Percentiles rank a stretch among this genome's conserved stretches.
phyloP scores from a whole-genome alignment of 2,113 vertebrate species.

The Camarhynchus parvulus region DNA sequence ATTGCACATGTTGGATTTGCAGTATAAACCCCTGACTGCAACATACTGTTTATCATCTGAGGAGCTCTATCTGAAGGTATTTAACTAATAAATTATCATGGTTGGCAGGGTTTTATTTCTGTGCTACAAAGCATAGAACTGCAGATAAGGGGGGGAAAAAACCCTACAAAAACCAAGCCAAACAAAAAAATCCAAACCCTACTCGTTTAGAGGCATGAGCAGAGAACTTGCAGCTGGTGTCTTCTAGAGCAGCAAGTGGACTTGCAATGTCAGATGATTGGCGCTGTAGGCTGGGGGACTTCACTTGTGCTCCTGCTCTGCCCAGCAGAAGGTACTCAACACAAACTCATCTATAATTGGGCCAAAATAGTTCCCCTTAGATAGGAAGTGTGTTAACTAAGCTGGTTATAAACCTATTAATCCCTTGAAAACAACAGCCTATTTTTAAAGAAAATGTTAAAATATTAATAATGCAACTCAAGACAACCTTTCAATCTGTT shows the following conservation, averaged over 20 bases:
- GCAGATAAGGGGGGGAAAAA: background rate
- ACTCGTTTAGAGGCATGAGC: rapidly evolving
- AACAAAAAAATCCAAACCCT: background rate
- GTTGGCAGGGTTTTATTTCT: background rate
- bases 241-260: background rate
- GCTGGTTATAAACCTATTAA: background rate
- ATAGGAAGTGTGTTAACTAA: background rate
- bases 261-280: rapidly evolving
- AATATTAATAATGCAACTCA: background rate
- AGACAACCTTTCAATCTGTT: background rate
- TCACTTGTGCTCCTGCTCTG: background rate
- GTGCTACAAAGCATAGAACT: background rate
- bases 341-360: background rate
- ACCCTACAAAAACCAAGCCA: too few species aligned
- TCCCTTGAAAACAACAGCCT: background rate
- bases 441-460: background rate
- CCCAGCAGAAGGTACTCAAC: background rate
- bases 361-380: background rate
- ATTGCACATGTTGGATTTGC: conserved; percentile 27
- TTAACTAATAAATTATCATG: background rate
- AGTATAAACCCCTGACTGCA: conserved; percentile 10
- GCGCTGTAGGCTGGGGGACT: background rate
- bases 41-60: background rate
- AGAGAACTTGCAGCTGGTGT: background rate
- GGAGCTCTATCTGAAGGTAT: background rate